Base-by-base conservation (phyloP, 2,797 vertebrate species). In the Rousettus madagascariensis region DNA sequence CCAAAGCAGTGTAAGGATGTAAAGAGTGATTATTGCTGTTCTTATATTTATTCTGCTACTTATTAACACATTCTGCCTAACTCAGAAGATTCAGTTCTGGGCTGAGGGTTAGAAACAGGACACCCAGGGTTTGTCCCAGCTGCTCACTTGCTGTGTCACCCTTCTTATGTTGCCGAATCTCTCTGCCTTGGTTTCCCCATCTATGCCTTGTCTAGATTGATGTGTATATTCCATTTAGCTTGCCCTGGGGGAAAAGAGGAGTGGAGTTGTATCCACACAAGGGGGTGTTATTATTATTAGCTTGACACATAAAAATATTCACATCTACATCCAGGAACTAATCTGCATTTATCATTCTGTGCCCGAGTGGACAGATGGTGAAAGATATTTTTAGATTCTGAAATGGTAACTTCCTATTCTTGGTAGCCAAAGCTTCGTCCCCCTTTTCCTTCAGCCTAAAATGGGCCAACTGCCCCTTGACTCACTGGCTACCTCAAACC, bases 331-430 rank as follows among this genome's bases (percentile, higher is more conserved):
- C 96, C 96, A 97, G 97, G 97, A 97, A 97, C 95, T 95, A 96
- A 98, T 97, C 96, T 97, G 95, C 96, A 96, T 97, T 97, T 96
- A 95, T 97, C 96, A 96, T 97, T 95, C 91, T 96, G 95, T 97
- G 97, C 96, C 96, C 30, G 24, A 97, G 94, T 97, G 96, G 97
- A 96, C 97, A 97, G 97, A 98, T 98, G 97, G 96, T 96, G 86
- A 96, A 71, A 85, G 97, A 79, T 98, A 98, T 97, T 97, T 98
- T 97, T 97, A 98, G 97, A 93, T 95, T 95, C 78, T 97, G 97
- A 98, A 95, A 97, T 97, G 96, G 97, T 97, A 97, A 97, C 96
- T 98, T 97, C 97, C 97, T 98, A 97, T 97, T 98, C 97, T 96
- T 96, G 95, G 97, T 96, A 95, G 95, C 95, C 96, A 97, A 96